Evolutionary conservation across 64 coral and sea anemone species (phyloP).

Genomic region (Acropora tenuis): DNA sequence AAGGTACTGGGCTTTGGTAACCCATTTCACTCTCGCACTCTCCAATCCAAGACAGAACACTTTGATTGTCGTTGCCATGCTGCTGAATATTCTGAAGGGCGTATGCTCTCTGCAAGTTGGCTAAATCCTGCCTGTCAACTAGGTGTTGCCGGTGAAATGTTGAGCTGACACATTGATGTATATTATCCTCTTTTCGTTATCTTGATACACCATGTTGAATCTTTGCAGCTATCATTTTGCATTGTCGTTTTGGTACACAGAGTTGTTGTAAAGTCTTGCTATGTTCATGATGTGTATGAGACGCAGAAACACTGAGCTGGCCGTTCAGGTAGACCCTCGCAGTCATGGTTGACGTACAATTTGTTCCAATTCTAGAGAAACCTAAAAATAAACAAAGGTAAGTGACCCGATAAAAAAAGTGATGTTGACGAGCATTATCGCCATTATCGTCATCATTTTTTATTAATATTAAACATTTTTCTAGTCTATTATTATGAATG

Average conservation of each 20-base stretch:
- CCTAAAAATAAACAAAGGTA: background rate
- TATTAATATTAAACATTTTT: too few relatives aligned
- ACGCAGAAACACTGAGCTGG: background rate
- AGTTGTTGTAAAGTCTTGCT: background rate
- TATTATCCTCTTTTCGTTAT: background rate
- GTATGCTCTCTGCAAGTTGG: conserved; percentile 26
- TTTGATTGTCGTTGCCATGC: conserved; percentile 24
- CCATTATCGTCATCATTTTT: too few relatives aligned
- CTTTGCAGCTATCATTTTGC: background rate
- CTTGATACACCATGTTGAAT: background rate
- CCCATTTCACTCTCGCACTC: background rate
- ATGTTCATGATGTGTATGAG: background rate
- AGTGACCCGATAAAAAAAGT: background rate
- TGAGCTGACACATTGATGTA: background rate
- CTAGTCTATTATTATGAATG: too few relatives aligned
- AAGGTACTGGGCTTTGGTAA: background rate
- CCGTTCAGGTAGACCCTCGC: background rate
- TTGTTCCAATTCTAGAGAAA: background rate
- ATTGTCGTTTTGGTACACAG: background rate
- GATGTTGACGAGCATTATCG: too few relatives aligned
- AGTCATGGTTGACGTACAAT: background rate
- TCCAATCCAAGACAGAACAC: background rate
- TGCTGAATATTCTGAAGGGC: conserved; percentile 21
- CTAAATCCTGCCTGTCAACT: background rate
- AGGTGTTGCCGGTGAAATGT: conserved; percentile 1